Evolutionary conservation across 2,113 vertebrate species (phyloP).

Genomic region (Indri indri): DNA sequence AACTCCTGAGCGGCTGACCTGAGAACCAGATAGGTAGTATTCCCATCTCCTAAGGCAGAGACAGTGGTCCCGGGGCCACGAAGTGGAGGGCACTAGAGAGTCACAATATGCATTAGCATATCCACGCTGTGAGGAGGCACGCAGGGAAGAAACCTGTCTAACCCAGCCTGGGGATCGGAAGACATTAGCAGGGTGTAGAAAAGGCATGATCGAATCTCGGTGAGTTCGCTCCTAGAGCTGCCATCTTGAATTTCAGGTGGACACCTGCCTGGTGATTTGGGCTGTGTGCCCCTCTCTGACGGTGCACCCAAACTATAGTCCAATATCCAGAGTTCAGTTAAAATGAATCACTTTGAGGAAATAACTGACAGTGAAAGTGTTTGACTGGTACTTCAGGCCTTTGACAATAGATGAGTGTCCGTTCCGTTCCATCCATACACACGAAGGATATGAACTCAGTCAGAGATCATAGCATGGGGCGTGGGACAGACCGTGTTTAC

Average conservation of each 20-base stretch:
- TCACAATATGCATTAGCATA: background rate
- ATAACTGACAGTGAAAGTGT: too few relatives aligned
- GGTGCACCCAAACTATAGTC: background rate
- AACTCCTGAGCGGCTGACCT: background rate
- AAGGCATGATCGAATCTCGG: background rate
- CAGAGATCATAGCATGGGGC: background rate
- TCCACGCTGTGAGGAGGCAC: rapidly evolving
- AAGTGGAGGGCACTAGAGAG: background rate
- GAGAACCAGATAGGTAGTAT: background rate
- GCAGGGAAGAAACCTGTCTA: background rate
- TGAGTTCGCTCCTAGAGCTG: background rate
- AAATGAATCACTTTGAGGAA: background rate
- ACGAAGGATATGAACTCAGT: background rate
- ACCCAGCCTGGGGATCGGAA: too few relatives aligned
- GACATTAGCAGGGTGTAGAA: background rate
- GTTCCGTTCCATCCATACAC: background rate
- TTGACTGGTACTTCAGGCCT: background rate
- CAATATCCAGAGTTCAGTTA: background rate
- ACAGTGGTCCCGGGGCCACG: background rate
- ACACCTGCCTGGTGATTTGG: background rate
- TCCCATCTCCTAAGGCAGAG: background rate
- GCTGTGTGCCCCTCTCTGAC: background rate
- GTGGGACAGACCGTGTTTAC: background rate
- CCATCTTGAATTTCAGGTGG: background rate
- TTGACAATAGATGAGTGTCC: background rate